Evolutionary conservation across 1,140 invertebrate species (phyloP).

Genomic region (Bombus superbus): DNA sequence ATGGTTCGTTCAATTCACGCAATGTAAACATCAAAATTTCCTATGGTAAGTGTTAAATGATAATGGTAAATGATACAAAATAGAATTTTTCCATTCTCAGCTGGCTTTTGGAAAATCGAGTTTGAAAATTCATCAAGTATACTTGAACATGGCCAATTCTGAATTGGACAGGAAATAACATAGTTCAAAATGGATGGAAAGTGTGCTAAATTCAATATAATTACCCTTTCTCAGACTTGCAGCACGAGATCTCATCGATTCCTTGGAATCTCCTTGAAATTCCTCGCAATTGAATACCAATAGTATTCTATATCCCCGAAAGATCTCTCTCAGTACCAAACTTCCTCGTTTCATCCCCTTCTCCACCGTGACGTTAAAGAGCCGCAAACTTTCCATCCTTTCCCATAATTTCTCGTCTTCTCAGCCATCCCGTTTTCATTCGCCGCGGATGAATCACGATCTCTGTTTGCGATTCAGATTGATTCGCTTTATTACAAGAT

Average conservation of each 20-base stretch:
- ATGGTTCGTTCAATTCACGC: too few species aligned
- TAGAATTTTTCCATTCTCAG: too few species aligned
- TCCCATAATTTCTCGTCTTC: not conserved
- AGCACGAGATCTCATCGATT: not conserved
- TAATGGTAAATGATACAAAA: too few species aligned
- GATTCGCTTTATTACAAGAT: constrained; percentile 3
- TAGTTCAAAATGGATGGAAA: not conserved
- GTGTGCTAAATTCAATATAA: not conserved
- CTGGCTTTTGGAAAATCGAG: too few species aligned
- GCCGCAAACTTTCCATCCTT: not conserved
- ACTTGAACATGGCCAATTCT: too few species aligned
- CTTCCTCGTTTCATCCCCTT: not conserved
- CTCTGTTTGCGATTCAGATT: not conserved
- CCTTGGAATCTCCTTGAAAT: not conserved
- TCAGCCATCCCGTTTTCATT: not conserved
- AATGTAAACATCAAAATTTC: too few species aligned
- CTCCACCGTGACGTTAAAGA: not conserved
- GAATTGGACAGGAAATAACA: too few species aligned
- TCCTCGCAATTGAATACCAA: not conserved
- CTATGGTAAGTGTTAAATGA: too few species aligned
- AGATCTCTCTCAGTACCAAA: not conserved
- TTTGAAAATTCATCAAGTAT: too few species aligned
- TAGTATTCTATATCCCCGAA: not conserved
- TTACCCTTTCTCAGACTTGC: too few species aligned
- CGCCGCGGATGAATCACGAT: not conserved